Evolutionary conservation across 2,113 vertebrate genomes (phyloP).

Genomic region (Dromas ardeola): DNA sequence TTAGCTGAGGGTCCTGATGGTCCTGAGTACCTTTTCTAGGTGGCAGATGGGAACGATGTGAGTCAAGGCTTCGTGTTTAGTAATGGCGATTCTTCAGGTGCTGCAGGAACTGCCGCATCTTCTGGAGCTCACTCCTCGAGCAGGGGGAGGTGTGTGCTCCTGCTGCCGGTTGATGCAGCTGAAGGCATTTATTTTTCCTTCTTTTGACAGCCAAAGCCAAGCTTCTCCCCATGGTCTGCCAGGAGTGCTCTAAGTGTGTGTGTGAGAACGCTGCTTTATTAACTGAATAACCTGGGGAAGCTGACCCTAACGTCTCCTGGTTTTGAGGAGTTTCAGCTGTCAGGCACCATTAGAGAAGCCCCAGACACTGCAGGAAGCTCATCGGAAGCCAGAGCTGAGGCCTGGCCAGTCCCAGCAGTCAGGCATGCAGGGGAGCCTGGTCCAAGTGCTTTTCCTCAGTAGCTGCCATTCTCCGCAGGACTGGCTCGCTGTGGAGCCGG

Average conservation of each 20-base stretch:
- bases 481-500: neutral
- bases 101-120: neutral
- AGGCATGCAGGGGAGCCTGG: neutral
- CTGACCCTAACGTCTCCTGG: accelerated
- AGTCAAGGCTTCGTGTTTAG: neutral
- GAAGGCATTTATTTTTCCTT: neutral
- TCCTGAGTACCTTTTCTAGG: neutral
- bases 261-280: neutral
- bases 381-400: neutral
- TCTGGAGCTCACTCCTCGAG: neutral
- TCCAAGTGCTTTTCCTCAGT: neutral
- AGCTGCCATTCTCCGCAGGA: accelerated
- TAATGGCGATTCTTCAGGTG: accelerated
- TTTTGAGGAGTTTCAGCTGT: neutral
- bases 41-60: neutral
- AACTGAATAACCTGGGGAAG: neutral
- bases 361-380: neutral
- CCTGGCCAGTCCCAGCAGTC: neutral
- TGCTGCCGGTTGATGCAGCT: neutral
- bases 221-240: neutral
- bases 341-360: neutral
- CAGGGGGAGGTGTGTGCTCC: too few species aligned
- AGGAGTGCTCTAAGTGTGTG: neutral
- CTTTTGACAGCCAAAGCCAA: neutral
- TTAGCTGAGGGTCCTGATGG: too few species aligned